Evolutionary conservation across 2,888 invertebrate species (phyloP), one percentile per base, ranked within the genome.

Genomic region (Athalia cordata): DNA sequence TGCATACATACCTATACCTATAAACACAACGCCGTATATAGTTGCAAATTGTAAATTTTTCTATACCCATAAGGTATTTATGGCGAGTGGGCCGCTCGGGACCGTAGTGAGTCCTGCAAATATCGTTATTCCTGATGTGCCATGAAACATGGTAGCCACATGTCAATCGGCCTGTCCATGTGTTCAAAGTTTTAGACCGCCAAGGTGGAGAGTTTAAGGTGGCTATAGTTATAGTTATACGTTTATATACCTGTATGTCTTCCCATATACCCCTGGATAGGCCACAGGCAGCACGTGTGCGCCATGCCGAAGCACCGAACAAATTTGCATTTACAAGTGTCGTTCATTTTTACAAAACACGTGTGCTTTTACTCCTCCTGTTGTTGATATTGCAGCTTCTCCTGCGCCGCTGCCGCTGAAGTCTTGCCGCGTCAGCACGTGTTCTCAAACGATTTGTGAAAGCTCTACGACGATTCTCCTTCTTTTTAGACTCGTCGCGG

Each of bases 271-370:
- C n/a, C 29, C 29, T 29, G 29, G 29, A 29, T 29, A 29, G 29
- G 29, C 43, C 6, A 13, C 15, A 62, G 29, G 3, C 64, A 59
- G 62, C 62, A 75, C 62, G 75, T 75, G 75, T 75, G 62, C 64
- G 75, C 75, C 75, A 29, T 75, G 11, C 75, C 62, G 62, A 62
- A 75, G 15, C 75, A 62, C 75, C 64, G 62, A 50, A 64, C 61
- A 50, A 62, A 64, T 75, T 75, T 64, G 75, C 75, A 75, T 75
- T 75, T 29, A 50, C 75, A 75, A 75, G 62, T 75, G 50, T 52
- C 75, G 15, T 62, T 57, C 62, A 75, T 75, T 75, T 75, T 49
- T 50, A 3, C 6, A 62, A 62, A 13, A 57, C 74, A 50, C 50
- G 75, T 75, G 62, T 62, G 15, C 50, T 13, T 47, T 47, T 15